phyloP scores from a whole-genome alignment of 1,140 invertebrate species.

The Heliconius hermathena region DNA sequence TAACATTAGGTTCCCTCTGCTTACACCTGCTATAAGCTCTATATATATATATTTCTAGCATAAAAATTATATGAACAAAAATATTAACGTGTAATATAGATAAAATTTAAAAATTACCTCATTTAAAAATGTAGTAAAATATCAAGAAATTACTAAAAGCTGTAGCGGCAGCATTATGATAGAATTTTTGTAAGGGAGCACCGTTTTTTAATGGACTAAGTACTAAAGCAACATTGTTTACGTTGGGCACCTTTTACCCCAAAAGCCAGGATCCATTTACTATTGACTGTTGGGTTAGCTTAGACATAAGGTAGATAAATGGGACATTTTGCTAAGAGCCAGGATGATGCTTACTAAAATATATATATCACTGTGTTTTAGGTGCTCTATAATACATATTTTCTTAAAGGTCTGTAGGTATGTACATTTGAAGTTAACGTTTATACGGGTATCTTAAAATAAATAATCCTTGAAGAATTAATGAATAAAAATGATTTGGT shows the following conservation, averaged over 20 bases:
- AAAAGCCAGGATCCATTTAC: conserved; percentile 34
- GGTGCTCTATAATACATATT: not conserved
- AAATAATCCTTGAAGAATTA: not conserved
- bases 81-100: not conserved
- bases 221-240: conserved; percentile 22
- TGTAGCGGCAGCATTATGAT: not conserved
- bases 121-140: not conserved
- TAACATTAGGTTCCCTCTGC: too few relatives aligned
- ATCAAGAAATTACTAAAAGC: conserved; percentile 3
- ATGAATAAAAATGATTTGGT: not conserved
- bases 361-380: conserved; percentile 14
- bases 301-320: conserved; percentile 35
- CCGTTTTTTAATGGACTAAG: conserved; percentile 29
- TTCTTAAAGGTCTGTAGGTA: not conserved
- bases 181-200: conserved; percentile 15
- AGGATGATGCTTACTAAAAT: conserved; percentile 22
- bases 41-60: too few relatives aligned
- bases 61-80: too few relatives aligned
- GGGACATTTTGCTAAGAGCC: conserved; percentile 36
- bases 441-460: not conserved
- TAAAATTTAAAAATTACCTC: not conserved
- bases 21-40: too few relatives aligned
- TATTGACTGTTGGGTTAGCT: conserved; percentile 33
- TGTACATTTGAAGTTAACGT: not conserved
- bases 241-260: conserved; percentile 29